A percentile compares a stretch with the other conserved stretches of the same genome.
Evolutionary conservation across 2,113 vertebrate species (phyloP).

Genomic region (Lophius piscatorius): DNA sequence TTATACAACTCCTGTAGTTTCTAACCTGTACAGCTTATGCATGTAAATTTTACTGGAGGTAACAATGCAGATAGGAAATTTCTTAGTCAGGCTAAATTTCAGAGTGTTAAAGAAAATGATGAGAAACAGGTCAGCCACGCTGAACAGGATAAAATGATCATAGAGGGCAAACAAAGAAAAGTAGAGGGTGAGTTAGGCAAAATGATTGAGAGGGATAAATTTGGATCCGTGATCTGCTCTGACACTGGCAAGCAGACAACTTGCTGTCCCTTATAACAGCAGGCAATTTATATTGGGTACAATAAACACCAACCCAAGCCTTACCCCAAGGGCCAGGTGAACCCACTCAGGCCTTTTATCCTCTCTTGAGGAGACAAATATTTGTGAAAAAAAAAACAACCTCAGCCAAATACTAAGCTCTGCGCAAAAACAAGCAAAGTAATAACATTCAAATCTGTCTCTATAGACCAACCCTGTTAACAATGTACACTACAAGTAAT

Average conservation of each 20-base stretch:
- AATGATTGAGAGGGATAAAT: not conserved
- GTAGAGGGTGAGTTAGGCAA: too few relatives aligned
- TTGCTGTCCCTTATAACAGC: constrained; percentile 63
- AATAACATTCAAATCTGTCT: constrained; percentile 18
- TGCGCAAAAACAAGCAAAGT: not conserved
- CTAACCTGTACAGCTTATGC: not conserved
- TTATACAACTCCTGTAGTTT: not conserved
- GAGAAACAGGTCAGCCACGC: constrained; percentile 8
- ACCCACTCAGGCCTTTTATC: constrained; percentile 36
- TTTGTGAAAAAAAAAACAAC: constrained; percentile 25
- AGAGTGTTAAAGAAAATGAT: constrained; percentile 10
- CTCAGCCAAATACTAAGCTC: constrained; percentile 10
- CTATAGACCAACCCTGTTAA: not conserved
- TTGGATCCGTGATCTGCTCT: not conserved
- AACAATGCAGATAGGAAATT: constrained; percentile 14
- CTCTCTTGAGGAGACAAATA: constrained; percentile 37
- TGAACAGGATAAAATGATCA: constrained; percentile 7
- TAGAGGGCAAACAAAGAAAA: too few relatives aligned
- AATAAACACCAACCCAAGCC: constrained; percentile 6
- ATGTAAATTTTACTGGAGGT: constrained; percentile 1
- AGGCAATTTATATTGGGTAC: constrained; percentile 19
- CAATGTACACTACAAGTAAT: not conserved
- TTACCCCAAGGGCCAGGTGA: too few relatives aligned
- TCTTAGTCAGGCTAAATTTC: constrained; percentile 9
- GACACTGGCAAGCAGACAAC: constrained; percentile 45